Conservation (phyloP, 2,888 invertebrate genomes). For the Lycophotia porphyrea region DNA sequence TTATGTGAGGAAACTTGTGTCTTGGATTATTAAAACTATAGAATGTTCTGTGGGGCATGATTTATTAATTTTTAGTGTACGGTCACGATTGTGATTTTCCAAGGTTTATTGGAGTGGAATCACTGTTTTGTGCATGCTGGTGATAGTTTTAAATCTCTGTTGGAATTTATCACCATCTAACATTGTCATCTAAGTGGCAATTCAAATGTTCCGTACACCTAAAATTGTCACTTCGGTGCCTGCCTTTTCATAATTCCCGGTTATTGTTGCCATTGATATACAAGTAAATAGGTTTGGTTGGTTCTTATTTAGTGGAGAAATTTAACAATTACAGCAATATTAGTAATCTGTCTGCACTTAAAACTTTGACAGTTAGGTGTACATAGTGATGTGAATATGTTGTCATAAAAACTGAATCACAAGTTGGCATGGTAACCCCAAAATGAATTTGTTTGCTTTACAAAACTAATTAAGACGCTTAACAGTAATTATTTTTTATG, state of each 20-base stretch:
- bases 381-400: neutral
- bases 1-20: constrained; percentile 62
- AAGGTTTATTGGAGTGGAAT: neutral
- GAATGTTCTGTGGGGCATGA: constrained; percentile 30
- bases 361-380: neutral
- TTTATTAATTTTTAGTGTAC: constrained; percentile 47
- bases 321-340: too few relatives aligned
- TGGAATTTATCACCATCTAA: neutral
- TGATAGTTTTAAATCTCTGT: neutral
- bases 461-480: constrained; percentile 35
- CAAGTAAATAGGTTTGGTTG: neutral
- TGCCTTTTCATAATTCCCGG: neutral
- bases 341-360: neutral
- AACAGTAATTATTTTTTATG: constrained; percentile 52
- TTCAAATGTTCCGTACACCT: neutral
- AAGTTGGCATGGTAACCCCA: constrained; percentile 30
- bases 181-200: neutral
- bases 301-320: neutral
- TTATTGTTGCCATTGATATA: neutral
- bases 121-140: neutral
- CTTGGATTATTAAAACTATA: constrained; percentile 65
- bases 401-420: constrained; percentile 3
- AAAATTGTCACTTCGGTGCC: too few relatives aligned
- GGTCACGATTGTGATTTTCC: constrained; percentile 29
- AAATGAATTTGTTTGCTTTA: constrained; percentile 26